Evolutionary conservation across 2,888 invertebrate genomes (phyloP).

Genomic region (Luperina nickerlii): DNA sequence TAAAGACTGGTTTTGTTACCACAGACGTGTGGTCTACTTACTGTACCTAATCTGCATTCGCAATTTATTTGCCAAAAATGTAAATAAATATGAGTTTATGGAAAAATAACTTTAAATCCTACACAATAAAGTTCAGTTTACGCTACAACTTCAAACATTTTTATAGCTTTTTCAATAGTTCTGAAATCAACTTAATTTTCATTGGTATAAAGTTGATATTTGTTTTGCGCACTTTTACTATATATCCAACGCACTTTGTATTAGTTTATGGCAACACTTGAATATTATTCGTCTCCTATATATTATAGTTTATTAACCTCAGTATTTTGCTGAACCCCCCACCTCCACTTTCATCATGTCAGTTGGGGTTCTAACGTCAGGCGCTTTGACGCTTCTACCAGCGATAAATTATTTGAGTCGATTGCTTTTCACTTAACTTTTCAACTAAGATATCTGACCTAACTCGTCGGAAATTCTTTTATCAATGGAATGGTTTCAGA

Average conservation of each 20-base stretch:
- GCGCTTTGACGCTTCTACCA: constrained; percentile 19
- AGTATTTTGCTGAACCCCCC: constrained; percentile 1
- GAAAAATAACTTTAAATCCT: too few species aligned
- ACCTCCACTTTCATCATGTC: background rate
- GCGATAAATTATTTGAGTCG: constrained; percentile 30
- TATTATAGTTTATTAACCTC: background rate
- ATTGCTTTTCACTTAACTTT: constrained; percentile 36
- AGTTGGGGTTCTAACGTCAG: constrained; percentile 29
- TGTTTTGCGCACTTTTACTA: too few species aligned
- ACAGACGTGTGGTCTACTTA: background rate
- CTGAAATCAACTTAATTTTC: too few species aligned
- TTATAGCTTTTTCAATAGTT: too few species aligned
- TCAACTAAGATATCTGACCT: background rate
- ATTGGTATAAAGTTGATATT: too few species aligned
- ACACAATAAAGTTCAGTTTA: too few species aligned
- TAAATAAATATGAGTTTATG: too few species aligned
- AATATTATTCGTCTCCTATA: background rate
- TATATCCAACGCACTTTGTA: background rate
- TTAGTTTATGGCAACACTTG: background rate
- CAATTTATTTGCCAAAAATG: too few species aligned
- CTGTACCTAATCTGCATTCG: background rate
- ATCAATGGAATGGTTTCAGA: too few species aligned
- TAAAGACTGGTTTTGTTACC: background rate
- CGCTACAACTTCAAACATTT: too few species aligned
- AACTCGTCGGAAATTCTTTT: background rate